phyloP scores from a whole-genome alignment of 2,888 invertebrate genomes.

The Andrena camellia region DNA sequence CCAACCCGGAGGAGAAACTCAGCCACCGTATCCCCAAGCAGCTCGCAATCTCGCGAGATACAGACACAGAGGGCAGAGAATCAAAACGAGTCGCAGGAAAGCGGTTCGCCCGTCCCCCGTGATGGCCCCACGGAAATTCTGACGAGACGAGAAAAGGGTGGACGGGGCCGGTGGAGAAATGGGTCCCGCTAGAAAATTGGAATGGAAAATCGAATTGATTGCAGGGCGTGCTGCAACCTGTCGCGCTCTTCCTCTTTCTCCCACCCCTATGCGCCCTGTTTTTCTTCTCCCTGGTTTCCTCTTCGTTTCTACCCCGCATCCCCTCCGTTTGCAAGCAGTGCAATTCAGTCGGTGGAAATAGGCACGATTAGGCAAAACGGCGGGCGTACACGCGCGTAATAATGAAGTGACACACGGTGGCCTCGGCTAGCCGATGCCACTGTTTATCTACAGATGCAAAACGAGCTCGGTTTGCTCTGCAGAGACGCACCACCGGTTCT shows the following conservation, averaged over 20 bases:
- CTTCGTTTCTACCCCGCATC: no score
- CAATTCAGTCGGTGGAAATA: slow-evolving; percentile 1
- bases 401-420: slow-evolving; percentile 41
- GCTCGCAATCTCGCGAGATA: slow-evolving; percentile 32
- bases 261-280: neutral
- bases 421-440: slow-evolving; percentile 16
- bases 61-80: slow-evolving; percentile 21
- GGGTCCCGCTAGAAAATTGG: slow-evolving; percentile 36
- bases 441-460: slow-evolving; percentile 43
- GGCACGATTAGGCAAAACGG: slow-evolving; percentile 33
- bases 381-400: slow-evolving; percentile 21
- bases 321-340: neutral
- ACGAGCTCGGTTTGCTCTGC: slow-evolving; percentile 35
- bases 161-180: slow-evolving; percentile 26
- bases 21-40: slow-evolving; percentile 43
- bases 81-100: slow-evolving; percentile 42
- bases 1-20: neutral
- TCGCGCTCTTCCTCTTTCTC: slow-evolving; percentile 1
- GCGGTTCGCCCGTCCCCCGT: slow-evolving; percentile 5
- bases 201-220: slow-evolving; percentile 55
- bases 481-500: slow-evolving; percentile 4
- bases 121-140: slow-evolving; percentile 39
- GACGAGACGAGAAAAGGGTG: slow-evolving; percentile 54
- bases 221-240: slow-evolving; percentile 23
- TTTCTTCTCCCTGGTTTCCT: neutral